Evolutionary conservation across 1,140 invertebrate species (phyloP).

Genomic region (Cheumatopsyche charites): DNA sequence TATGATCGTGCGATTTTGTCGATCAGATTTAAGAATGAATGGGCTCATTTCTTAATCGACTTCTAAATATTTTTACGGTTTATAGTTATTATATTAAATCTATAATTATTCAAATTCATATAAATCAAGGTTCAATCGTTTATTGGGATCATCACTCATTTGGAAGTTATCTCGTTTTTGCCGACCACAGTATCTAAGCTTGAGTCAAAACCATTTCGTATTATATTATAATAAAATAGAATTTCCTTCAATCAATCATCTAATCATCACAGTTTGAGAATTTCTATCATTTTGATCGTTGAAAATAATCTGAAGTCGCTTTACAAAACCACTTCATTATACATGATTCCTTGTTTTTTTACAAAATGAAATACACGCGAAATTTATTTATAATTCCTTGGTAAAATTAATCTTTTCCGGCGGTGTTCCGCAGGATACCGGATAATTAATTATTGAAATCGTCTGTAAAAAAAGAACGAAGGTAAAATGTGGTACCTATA

Average conservation of each 20-base stretch:
- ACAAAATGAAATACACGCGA: conserved; percentile 11
- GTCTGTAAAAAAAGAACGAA: not conserved
- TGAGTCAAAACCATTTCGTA: conserved; percentile 13
- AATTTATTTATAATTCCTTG: conserved; percentile 22
- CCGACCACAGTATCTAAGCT: conserved; percentile 25
- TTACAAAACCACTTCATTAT: not conserved
- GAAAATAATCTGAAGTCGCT: too few species aligned
- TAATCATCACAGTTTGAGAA: too few species aligned
- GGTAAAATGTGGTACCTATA: not conserved
- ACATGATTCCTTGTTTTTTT: not conserved
- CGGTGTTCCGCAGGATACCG: conserved; percentile 1
- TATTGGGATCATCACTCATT: conserved; percentile 10
- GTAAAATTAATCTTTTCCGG: conserved; percentile 25
- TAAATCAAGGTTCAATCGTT: too few species aligned
- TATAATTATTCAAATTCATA: too few species aligned
- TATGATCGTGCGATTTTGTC: too few species aligned
- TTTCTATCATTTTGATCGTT: too few species aligned
- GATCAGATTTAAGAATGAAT: too few species aligned
- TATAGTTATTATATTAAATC: too few species aligned
- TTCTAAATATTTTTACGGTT: too few species aligned
- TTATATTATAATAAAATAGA: too few species aligned
- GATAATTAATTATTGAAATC: conserved; percentile 28
- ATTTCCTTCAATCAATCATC: too few species aligned
- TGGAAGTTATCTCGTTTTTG: conserved; percentile 23
- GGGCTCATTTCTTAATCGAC: too few species aligned